These are phyloP conservation scores for Andrena chrysosceles DNA, from an alignment of 2,888 invertebrate genomes.

Conservation along the genomic window DNA sequence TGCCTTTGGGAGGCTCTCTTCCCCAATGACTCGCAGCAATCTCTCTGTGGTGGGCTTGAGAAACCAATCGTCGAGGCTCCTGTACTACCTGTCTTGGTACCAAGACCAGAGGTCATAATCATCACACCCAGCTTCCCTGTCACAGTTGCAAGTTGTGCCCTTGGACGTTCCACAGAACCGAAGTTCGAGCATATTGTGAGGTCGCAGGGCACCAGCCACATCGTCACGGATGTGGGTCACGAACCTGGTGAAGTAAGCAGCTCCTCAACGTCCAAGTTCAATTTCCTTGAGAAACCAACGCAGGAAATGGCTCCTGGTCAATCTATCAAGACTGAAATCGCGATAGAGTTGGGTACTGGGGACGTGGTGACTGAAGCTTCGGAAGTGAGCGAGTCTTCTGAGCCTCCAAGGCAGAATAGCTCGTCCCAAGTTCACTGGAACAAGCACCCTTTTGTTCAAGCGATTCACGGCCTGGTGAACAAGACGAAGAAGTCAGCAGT, in stretches of 20 bases:
- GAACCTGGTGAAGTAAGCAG: background rate
- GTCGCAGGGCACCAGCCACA: background rate
- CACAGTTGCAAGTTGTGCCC: background rate
- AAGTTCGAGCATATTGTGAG: background rate
- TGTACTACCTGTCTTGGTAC: background rate
- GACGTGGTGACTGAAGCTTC: background rate
- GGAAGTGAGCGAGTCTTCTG: background rate
- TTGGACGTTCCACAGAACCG: background rate
- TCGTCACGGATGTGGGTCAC: background rate
- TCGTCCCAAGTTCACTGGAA: background rate
- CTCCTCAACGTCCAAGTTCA: background rate
- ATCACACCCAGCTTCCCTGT: background rate
- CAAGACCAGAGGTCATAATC: conserved; percentile 7
- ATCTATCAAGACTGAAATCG: background rate
- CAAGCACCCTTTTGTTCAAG: conserved; percentile 26
- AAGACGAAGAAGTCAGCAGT: conserved; percentile 27
- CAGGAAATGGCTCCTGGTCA: background rate
- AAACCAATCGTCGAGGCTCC: background rate
- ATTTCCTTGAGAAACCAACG: background rate
- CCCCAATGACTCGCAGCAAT: background rate
- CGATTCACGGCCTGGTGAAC: conserved; percentile 39
- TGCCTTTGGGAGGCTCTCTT: conserved; percentile 12
- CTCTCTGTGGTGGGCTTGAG: background rate
- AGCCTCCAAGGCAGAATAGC: background rate
- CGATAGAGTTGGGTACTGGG: background rate